These are phyloP conservation scores for Synanthedon myopaeformis DNA, from an alignment of 2,888 invertebrate genomes.

Conservation along the genomic window DNA sequence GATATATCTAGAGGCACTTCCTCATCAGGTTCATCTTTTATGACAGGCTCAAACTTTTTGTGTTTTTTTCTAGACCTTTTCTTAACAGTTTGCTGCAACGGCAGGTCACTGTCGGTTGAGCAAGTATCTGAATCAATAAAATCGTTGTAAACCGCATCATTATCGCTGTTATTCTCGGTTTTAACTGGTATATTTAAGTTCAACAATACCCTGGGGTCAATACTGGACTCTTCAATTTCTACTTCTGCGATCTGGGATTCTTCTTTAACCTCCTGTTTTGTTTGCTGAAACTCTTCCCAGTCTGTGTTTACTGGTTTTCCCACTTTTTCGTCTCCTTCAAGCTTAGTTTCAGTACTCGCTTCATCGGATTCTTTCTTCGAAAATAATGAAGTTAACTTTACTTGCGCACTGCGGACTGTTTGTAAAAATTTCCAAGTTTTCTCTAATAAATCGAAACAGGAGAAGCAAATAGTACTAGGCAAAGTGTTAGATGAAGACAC, in stretches of 20 bases:
- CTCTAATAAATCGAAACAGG: conserved; percentile 55
- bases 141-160: conserved; percentile 13
- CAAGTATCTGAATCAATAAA: conserved; percentile 16
- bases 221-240: conserved; percentile 14
- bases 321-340: conserved; percentile 8
- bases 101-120: conserved; percentile 43
- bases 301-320: conserved; percentile 43
- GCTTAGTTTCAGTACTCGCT: conserved; percentile 10
- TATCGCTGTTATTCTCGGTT: conserved; percentile 25
- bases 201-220: conserved; percentile 23
- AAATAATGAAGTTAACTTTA: conserved; percentile 34
- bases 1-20: conserved; percentile 12
- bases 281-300: conserved; percentile 42
- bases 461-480: conserved; percentile 52
- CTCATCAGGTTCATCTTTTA: neutral
- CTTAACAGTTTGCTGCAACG: conserved; percentile 24
- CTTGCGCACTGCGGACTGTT: conserved; percentile 44
- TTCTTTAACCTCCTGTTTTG: conserved; percentile 37
- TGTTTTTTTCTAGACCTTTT: conserved; percentile 32
- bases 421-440: conserved; percentile 53
- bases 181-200: conserved; percentile 26
- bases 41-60: conserved; percentile 1
- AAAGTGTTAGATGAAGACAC: conserved; percentile 27
- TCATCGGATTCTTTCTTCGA: conserved; percentile 14
- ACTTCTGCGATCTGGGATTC: conserved; percentile 21